Conservation (phyloP, 2,113 vertebrate species). For the Oxyura jamaicensis region DNA sequence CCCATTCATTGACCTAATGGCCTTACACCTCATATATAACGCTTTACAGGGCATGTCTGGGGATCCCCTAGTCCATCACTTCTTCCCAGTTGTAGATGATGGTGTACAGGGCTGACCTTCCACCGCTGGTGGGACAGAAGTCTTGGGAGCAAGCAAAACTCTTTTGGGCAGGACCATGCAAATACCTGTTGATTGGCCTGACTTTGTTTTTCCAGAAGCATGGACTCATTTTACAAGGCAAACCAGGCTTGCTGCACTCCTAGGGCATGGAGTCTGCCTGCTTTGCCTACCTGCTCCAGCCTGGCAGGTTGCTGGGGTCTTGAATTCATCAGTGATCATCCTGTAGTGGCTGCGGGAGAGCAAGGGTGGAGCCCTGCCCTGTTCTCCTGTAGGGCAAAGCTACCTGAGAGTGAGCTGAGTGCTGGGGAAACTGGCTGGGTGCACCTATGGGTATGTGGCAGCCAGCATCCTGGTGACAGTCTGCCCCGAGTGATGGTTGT, state of each 20-base stretch:
- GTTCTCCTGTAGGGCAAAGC: fast-evolving
- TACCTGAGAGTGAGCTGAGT: not conserved
- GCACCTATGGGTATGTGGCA: not conserved
- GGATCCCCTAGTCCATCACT: not conserved
- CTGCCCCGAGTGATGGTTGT: not conserved
- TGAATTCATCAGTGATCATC: not conserved
- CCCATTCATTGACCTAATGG: not conserved
- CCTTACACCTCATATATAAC: not conserved
- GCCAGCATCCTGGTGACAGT: not conserved
- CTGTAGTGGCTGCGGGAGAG: fast-evolving
- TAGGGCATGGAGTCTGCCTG: not conserved
- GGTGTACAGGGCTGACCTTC: not conserved
- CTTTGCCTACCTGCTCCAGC: not conserved
- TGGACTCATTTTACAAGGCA: not conserved
- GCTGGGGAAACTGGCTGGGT: not conserved
- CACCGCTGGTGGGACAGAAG: not conserved
- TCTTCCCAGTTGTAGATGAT: not conserved
- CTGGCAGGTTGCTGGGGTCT: not conserved
- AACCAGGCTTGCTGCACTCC: not conserved
- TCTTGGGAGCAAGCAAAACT: fast-evolving
- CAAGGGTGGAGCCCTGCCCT: not conserved
- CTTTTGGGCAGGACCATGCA: not conserved
- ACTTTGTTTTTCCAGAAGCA: not conserved
- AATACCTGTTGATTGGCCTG: not conserved
- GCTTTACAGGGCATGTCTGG: not conserved